Evolutionary conservation across 2,113 vertebrate genomes (phyloP).

Genomic region (Phoenicopterus ruber): DNA sequence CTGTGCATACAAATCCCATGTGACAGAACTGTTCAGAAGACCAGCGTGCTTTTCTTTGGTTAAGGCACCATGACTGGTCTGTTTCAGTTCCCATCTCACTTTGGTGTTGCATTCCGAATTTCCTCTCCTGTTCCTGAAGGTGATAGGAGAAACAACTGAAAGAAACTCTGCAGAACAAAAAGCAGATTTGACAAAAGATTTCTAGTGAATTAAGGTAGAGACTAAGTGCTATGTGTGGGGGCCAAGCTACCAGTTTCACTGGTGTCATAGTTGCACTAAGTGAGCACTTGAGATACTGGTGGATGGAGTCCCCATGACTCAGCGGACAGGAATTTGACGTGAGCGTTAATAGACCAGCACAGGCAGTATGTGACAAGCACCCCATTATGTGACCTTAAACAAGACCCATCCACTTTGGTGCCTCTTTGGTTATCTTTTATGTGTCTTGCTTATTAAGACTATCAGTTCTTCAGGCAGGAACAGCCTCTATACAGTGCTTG

Average conservation of each 20-base stretch:
- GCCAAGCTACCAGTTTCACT: not conserved
- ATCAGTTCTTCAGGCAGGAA: not conserved
- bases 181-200: not conserved
- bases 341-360: fast-evolving
- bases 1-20: not conserved
- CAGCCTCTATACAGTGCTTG: fast-evolving
- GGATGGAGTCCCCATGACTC: fast-evolving
- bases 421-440: not conserved
- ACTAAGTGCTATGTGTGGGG: not conserved
- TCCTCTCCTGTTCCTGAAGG: not conserved
- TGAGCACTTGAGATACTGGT: fast-evolving
- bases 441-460: not conserved
- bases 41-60: not conserved
- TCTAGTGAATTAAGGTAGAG: not conserved
- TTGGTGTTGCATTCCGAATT: not conserved
- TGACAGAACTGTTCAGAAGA: not conserved
- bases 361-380: not conserved
- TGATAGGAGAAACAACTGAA: not conserved
- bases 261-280: not conserved
- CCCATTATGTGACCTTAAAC: no score
- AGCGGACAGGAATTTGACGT: not conserved
- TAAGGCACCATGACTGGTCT: not conserved
- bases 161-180: not conserved
- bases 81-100: not conserved
- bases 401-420: no score